Conservation (phyloP, 2,888 invertebrate genomes). For the Caenorhabditis japonica region DNA sequence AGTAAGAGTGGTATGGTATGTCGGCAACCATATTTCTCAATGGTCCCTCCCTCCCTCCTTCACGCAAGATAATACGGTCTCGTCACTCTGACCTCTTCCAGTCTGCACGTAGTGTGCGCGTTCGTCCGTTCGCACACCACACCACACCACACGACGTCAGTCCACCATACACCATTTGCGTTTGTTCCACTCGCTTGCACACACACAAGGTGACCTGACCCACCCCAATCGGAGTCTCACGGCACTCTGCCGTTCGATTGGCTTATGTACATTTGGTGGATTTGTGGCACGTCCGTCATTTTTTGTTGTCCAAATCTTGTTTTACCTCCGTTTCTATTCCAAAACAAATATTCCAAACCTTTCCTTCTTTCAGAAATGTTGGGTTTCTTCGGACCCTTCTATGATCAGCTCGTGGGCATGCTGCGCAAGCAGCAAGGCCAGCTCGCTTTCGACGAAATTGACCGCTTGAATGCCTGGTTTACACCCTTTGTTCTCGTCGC, state of each 20-base stretch:
- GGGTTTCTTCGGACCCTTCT: slow-evolving; percentile 49
- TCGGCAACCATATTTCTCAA: too few relatives aligned
- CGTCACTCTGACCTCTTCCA: slow-evolving; percentile 25
- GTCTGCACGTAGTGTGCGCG: slow-evolving; percentile 37
- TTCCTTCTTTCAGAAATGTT: slow-evolving; percentile 26
- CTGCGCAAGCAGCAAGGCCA: slow-evolving; percentile 48
- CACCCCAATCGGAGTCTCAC: neutral
- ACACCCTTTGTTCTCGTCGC: slow-evolving; percentile 43
- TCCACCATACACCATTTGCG: slow-evolving; percentile 15
- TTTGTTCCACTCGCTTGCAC: neutral
- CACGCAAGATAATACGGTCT: slow-evolving; percentile 33
- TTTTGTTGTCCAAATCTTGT: too few relatives aligned
- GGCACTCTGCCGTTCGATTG: slow-evolving; percentile 5
- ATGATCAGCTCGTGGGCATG: slow-evolving; percentile 37
- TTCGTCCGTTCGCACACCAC: slow-evolving; percentile 11
- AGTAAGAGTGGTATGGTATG: too few relatives aligned
- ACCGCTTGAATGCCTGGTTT: slow-evolving; percentile 48
- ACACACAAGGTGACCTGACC: slow-evolving; percentile 31
- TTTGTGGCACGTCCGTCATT: too few relatives aligned
- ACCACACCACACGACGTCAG: slow-evolving; percentile 1
- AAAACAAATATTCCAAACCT: neutral
- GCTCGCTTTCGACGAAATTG: slow-evolving; percentile 45
- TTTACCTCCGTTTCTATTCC: neutral
- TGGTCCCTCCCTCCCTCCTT: slow-evolving; percentile 7
- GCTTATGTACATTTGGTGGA: too few relatives aligned